Conservation (phyloP, 2,888 invertebrate genomes). For the Perithous albicinctus region DNA sequence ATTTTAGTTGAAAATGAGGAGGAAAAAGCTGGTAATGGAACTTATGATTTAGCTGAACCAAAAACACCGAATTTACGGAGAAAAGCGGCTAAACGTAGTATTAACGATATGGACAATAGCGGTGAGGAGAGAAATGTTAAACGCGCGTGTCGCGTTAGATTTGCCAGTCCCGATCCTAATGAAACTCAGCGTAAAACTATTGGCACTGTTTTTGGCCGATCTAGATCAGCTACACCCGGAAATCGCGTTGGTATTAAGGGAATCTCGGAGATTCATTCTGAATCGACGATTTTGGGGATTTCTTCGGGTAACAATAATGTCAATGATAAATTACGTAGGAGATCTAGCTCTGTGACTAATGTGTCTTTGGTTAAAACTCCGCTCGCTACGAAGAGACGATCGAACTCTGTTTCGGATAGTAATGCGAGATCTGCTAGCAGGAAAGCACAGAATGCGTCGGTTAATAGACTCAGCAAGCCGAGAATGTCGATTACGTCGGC, state of each 20-base stretch:
- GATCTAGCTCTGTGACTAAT: conserved; percentile 63
- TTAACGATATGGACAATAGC: conserved; percentile 42
- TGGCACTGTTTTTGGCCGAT: conserved; percentile 9
- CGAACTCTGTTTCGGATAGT: conserved; percentile 62
- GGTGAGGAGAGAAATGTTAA: conserved; percentile 61
- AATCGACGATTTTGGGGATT: neutral
- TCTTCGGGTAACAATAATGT: neutral
- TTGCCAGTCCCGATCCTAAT: conserved; percentile 68
- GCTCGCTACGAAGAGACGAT: conserved; percentile 60
- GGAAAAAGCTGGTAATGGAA: conserved; percentile 64
- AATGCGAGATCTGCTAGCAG: conserved; percentile 76
- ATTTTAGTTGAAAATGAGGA: conserved; percentile 32
- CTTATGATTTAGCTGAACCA: conserved; percentile 75
- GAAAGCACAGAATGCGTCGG: conserved; percentile 80
- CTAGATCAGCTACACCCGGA: conserved; percentile 60
- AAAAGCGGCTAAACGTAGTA: conserved; percentile 67
- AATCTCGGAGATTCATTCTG: conserved; percentile 10
- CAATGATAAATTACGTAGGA: conserved; percentile 42
- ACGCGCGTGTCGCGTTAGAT: conserved; percentile 72
- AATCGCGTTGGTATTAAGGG: conserved; percentile 52
- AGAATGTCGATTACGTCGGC: conserved; percentile 76
- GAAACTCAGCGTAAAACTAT: conserved; percentile 51
- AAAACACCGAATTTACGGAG: conserved; percentile 72
- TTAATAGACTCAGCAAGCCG: conserved; percentile 83
- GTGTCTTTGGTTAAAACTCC: conserved; percentile 38